Evolutionary conservation across 1,140 invertebrate species (phyloP).

Genomic region (Panagrolaimus sp.): DNA sequence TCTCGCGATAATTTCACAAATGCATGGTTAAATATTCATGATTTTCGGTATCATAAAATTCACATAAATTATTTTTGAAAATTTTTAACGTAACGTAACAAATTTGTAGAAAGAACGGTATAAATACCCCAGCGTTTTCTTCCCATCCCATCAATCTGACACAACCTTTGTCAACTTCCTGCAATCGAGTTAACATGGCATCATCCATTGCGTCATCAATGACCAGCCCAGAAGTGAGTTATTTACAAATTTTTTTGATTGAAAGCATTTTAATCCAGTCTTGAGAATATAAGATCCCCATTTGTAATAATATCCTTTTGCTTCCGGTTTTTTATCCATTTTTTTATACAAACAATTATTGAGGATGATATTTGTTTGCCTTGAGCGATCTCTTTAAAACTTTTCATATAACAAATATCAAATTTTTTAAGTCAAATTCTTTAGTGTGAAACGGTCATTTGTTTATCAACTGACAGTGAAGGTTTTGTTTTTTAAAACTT

Average conservation of each 20-base stretch:
- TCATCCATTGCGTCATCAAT: not conserved
- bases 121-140: not conserved
- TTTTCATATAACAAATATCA: too few species aligned
- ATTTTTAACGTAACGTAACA: not conserved
- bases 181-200: not conserved
- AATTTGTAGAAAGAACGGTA: not conserved
- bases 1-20: slow-evolving; percentile 19
- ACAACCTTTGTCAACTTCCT: not conserved
- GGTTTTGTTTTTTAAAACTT: too few species aligned
- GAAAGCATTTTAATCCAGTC: slow-evolving; percentile 8
- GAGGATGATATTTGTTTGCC: slow-evolving; percentile 16
- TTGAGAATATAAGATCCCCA: slow-evolving; percentile 10
- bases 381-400: not conserved
- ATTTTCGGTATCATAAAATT: slow-evolving; percentile 17
- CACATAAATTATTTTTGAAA: not conserved
- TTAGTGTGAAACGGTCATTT: too few species aligned
- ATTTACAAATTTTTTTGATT: slow-evolving; percentile 17
- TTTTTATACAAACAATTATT: slow-evolving; percentile 16
- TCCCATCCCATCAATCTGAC: not conserved
- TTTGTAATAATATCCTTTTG: not conserved
- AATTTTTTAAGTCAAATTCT: too few species aligned
- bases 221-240: slow-evolving; percentile 13
- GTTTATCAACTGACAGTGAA: too few species aligned
- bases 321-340: slow-evolving; percentile 16
- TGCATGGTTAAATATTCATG: slow-evolving; percentile 20